A percentile compares a stretch with the other conserved stretches of the same genome.
Evolutionary conservation across 2,113 vertebrate genomes (phyloP).

Genomic region (Sander lucioperca): DNA sequence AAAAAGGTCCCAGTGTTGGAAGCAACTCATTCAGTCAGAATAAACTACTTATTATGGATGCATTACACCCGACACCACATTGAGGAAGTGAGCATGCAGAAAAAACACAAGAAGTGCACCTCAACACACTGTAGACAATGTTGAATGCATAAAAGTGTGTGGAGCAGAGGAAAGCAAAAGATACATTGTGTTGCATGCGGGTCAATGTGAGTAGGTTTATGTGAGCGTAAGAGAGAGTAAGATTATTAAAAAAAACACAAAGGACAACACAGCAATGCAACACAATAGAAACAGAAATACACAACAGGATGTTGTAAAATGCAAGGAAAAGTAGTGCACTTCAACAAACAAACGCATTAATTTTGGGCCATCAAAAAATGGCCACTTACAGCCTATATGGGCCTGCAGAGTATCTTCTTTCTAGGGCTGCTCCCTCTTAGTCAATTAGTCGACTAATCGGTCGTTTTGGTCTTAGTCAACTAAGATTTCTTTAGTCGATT

Average conservation of each 20-base stretch:
- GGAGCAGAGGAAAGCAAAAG: conserved; percentile 3
- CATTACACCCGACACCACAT: conserved; percentile 48
- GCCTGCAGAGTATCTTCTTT: neutral
- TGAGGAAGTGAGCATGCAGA: neutral
- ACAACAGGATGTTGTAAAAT: neutral
- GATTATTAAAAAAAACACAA: conserved; percentile 6
- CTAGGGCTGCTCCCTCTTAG: too few species aligned
- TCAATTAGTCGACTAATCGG: too few species aligned
- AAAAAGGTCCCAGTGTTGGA: conserved; percentile 57
- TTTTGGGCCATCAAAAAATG: neutral
- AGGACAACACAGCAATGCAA: neutral
- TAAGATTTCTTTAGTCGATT: too few species aligned
- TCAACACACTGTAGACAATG: neutral
- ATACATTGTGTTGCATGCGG: neutral
- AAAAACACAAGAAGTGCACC: conserved; percentile 35
- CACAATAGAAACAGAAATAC: neutral
- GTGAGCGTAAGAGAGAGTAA: neutral
- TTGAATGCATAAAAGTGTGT: neutral
- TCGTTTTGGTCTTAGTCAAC: too few species aligned
- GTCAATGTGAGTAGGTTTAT: neutral
- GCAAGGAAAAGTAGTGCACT: neutral
- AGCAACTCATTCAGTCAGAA: conserved; percentile 51
- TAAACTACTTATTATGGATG: conserved; percentile 8
- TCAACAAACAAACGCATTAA: neutral
- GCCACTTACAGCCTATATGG: too few species aligned